Base-by-base conservation (phyloP, 1,140 invertebrate species). In the Megathymus violae region DNA sequence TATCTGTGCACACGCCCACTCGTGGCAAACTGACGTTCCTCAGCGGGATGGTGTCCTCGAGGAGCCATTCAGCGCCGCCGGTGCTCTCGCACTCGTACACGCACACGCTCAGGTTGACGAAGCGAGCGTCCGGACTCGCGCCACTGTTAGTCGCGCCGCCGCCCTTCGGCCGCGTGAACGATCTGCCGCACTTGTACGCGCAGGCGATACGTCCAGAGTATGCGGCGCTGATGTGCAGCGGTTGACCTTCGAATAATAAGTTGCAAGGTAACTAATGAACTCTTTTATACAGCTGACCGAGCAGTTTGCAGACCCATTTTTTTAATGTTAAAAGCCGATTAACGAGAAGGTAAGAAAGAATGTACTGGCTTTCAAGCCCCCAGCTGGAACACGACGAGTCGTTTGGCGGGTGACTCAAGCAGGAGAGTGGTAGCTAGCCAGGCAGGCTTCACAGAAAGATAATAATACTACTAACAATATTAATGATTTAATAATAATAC, bases 81-180 rank as follows among this genome's bases (percentile, higher is more conserved):
- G 98, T 99, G 67, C 98, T 99, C 92, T 99, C 99, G 87, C 99
- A 99, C 89, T 99, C 99, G 91, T 99, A 99, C 65, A 99, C 98
- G n/a, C 97, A 97, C 1, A 99, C 97, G 82, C 96, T 97, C 0
- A 99, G 92, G 87, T 98, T 99, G 34, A 98, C 96, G 87, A 97
- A 98, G 38, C 97, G 93, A 0, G 96, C 96, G 74, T 96, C 95
- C 0, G 95, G 95, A 14, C 52, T 74, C 6, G 16, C n/a, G n/a
- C n/a, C n/a, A 13, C 27, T 58, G 13, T 62, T 74, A 76, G 80
- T 61, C n/a, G n/a, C n/a, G 6, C 51, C 63, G 0, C 65, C 76
- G 91, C 93, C 83, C 95, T 96, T 72, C 0, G 95, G 96, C 1
- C 95, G 91, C 0, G 96, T 97, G 78, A 97, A 97, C 7, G 96